Evolutionary conservation across 2,888 invertebrate genomes (phyloP).

Genomic region (Zygothrica quintamaculata): DNA sequence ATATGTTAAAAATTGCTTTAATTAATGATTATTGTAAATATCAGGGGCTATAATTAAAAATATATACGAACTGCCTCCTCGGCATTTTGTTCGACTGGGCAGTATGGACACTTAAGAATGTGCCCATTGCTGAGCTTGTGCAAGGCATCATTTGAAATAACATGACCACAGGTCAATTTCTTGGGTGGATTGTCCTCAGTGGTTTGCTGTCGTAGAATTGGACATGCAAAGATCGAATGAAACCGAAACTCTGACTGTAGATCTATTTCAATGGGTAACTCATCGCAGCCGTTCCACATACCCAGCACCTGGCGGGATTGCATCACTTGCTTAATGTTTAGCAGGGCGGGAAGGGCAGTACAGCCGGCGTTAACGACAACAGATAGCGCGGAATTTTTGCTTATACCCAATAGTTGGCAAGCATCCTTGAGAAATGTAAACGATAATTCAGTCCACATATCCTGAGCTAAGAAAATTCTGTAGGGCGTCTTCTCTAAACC

Average conservation of each 20-base stretch:
- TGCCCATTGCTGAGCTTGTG: constrained; percentile 96
- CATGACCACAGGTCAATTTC: constrained; percentile 98
- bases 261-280: constrained; percentile 98
- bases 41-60: constrained; percentile 87
- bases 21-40: constrained; percentile 21
- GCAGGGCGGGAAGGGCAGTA: constrained; percentile 95
- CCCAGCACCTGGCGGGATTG: constrained; percentile 94
- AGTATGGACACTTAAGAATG: constrained; percentile 99
- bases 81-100: constrained; percentile 97
- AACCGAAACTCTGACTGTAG: constrained; percentile 95
- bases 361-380: constrained; percentile 97
- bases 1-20: constrained; percentile 13
- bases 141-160: constrained; percentile 98
- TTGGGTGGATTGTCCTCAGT: constrained; percentile 98
- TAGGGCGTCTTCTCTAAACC: constrained; percentile 93
- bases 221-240: constrained; percentile 99
- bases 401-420: constrained; percentile 94
- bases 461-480: constrained; percentile 89
- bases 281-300: constrained; percentile 97
- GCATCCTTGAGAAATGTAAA: constrained; percentile 97
- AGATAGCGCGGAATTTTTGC: constrained; percentile 94
- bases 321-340: constrained; percentile 97
- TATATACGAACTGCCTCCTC: constrained; percentile 96
- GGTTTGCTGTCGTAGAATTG: constrained; percentile 98
- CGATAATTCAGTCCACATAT: constrained; percentile 91